Base-by-base conservation (phyloP, 30 jellyfish, hydroid and myxozoan genomes). In the Aurelia aurita complex sp. Pacific region DNA sequence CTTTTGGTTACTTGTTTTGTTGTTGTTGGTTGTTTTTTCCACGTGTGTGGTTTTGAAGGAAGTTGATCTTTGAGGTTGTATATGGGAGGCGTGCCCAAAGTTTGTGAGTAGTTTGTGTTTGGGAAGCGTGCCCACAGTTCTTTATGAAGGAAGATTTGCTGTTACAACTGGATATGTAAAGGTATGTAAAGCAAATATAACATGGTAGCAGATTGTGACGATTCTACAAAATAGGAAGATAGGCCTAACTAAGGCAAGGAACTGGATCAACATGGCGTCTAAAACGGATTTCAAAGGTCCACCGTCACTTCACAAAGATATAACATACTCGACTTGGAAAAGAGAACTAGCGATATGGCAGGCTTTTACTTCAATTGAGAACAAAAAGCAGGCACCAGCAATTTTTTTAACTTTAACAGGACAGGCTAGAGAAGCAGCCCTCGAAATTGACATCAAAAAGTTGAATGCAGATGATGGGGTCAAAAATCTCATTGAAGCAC, bases 351-450 rank as follows among this genome's bases (percentile, higher is more conserved):
- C 5, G 38, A 71, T 71, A 38, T 71, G 82, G 82, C 33, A 19
- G 82, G 82, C 64, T 16, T 51, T 71, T 71, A 71, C 82, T 12
- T 38, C 82, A 38, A 38, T 71, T 3, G 82, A 71, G 8, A 71
- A 71, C 19, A 71, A 71, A 29, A 71, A 71, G 69, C 82, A 38
- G 66, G 89, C 69, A 7, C 81, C 81, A 63, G 40, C 76, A 5
- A 19, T 77, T 18, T 60, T 36, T 59, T 79, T 77, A 53, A 36
- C 87, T 18, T 63, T 77, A 14, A 63, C 76, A 11, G 87, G 79
- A 38, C 51, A 40, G 77, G 76, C 87, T 11, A 60, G 77, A 59
- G 87, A 77, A 77, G 79, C 79, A 59, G 85, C 79, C 33, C 55
- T 77, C 40, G 85, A 80, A 68, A 54, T 63, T 16, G 72, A 64